Base-by-base conservation (phyloP, 2,113 vertebrate species). In the Chionodraco myersi region DNA sequence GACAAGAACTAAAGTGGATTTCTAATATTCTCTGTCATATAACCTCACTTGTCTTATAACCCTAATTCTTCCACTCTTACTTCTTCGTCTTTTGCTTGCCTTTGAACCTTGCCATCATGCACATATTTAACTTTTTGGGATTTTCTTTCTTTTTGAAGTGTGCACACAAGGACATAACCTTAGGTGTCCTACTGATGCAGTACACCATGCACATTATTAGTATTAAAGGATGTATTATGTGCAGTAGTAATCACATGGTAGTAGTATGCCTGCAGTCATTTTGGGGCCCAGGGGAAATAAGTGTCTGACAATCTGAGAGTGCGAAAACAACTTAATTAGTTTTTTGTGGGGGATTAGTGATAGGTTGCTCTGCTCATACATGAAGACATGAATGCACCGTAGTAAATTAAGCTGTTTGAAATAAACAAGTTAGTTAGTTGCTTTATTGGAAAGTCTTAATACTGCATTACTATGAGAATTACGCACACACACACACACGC, bases 221-320 rank as follows among this genome's bases (percentile, higher is more conserved):
- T 61, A 57, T 70, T 62, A 75, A 76, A 84, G 59, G 59, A 12
- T 70, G 41, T 12, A 66, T 73, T 79, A 60, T 87, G 59, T 56
- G 51, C 70, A 56, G 64, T 26, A 18, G 23, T 44, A 23, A 54
- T 87, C 78, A 79, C 80, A 82, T 82, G 77, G 26, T 6, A 5
- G 61, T 68, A 34, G 57, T 57, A 64, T 30, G 47, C 48, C n/a
- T 52, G 41, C 23, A 56, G 34, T 45, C 47, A 26, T 44, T 52
- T 12, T 49, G 12, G 62, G 14, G 51, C 74, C 44, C 3, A 15
- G 13, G 45, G 77, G 80, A 26, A 49, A 66, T 9, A 54, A 45
- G n/a, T 63, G n/a, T 45, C 26, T 14, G 30, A 53, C 23, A 9
- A 18, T 70, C 1, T 57, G 30, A 60, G 58, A 78, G 11, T 18